Base-by-base conservation (phyloP, 2,113 vertebrate genomes). In the Perca flavescens region DNA sequence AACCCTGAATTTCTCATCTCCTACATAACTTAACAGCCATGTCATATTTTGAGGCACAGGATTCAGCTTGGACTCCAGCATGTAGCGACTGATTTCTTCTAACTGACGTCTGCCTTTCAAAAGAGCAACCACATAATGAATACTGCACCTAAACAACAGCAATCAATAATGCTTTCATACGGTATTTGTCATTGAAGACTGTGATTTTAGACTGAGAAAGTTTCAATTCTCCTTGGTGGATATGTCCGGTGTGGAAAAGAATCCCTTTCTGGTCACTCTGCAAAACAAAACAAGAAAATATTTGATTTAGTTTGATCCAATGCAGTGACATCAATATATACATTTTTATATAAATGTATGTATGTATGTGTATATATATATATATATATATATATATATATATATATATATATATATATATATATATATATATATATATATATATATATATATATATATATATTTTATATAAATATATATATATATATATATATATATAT, bases 61-160 rank as follows among this genome's bases (percentile, higher is more conserved):
- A 53, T 80, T 79, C 70, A 74, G 62, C 77, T 69, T 34, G 4
- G 21, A 53, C 46, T 84, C 66, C 74, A 82, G 82, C 60, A 5
- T 43, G 40, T 12, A 17, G 50, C 57, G 47, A 67, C 43, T 60
- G 61, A 70, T 56, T 70, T 80, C 17, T 63, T 82, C 60, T 69
- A 72, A 88, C 82, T 43, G 65, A 75, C 61, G 17, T 88, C 76
- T 56, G 77, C 64, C 81, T 81, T 83, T 89, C 28, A 73, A 80
- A 71, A 90, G 74, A 87, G 80, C 80, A 74, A 77, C 73, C 64
- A 73, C 40, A 17, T 25, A 36, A 82, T 83, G 71, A 78, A 69
- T 53, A 69, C 62, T 80, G 75, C 62, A 71, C 64, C 57, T 71
- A 73, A 76, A 83, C 76, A 79, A 83, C 58, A 74, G 75, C 47